Conservation (phyloP, 2,888 invertebrate species). For the Lobophora halterata region DNA sequence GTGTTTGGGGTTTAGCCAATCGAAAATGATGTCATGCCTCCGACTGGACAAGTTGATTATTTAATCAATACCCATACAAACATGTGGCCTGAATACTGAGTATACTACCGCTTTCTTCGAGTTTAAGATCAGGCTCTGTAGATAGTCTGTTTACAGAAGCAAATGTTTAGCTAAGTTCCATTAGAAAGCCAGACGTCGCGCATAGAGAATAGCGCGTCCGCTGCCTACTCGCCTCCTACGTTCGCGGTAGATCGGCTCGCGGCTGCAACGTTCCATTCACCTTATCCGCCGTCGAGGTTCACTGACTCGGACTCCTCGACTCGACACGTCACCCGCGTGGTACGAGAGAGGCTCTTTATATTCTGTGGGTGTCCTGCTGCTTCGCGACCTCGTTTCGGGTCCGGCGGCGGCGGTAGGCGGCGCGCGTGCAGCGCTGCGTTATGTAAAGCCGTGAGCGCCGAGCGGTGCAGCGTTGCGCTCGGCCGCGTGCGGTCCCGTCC, state of each 20-base stretch:
- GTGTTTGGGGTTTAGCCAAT: constrained; percentile 9
- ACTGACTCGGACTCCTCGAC: constrained; percentile 73
- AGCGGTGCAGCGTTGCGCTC: constrained; percentile 73
- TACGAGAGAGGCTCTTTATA: constrained; percentile 61
- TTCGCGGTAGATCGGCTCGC: constrained; percentile 47
- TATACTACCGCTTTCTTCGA: constrained; percentile 21
- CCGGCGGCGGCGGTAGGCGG: too few relatives aligned
- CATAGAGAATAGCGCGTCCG: constrained; percentile 56
- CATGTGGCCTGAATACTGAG: constrained; percentile 10
- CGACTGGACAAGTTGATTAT: constrained; percentile 10
- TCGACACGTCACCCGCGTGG: constrained; percentile 71
- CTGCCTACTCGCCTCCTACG: constrained; percentile 48
- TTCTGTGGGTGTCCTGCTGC: constrained; percentile 65
- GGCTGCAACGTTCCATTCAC: constrained; percentile 78
- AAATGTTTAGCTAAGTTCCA: constrained; percentile 48
- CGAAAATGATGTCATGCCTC: constrained; percentile 16
- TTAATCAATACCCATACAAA: constrained; percentile 6
- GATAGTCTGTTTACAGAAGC: constrained; percentile 23
- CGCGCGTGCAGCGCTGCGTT: constrained; percentile 67
- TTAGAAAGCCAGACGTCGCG: constrained; percentile 67
- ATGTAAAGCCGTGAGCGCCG: constrained; percentile 70
- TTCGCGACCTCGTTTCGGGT: constrained; percentile 71
- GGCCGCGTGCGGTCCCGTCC: constrained; percentile 67
- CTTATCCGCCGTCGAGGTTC: constrained; percentile 75
- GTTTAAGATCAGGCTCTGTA: constrained; percentile 19